Conservation (phyloP, 2,888 invertebrate species). For the Ochropleura plecta region DNA sequence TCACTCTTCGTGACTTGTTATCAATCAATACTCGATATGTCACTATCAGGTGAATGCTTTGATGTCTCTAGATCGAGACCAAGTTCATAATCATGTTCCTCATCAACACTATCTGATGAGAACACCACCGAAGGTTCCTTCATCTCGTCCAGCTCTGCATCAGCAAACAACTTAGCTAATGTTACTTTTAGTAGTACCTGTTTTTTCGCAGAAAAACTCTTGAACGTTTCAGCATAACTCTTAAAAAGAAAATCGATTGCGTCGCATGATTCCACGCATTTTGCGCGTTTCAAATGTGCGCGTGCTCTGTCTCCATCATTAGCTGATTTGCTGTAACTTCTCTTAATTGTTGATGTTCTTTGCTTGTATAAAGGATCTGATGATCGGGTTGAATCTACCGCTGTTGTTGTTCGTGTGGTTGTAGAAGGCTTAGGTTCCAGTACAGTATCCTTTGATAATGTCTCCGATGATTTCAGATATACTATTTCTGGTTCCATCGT, state of each 20-base stretch:
- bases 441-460: neutral
- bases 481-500: neutral
- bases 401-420: neutral
- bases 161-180: conserved; percentile 46
- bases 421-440: neutral
- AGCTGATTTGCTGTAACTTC: neutral
- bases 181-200: conserved; percentile 42
- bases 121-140: conserved; percentile 3
- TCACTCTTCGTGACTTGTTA: neutral
- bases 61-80: conserved; percentile 2
- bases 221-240: conserved; percentile 52
- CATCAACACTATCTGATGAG: neutral
- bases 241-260: conserved; percentile 46
- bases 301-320: conserved; percentile 6
- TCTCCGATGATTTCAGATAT: neutral
- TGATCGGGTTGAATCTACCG: neutral
- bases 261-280: neutral
- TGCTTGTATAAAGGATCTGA: neutral
- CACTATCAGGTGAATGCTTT: conserved; percentile 16
- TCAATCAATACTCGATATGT: conserved; percentile 15
- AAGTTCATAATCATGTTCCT: neutral
- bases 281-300: neutral
- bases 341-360: conserved; percentile 10
- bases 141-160: conserved; percentile 46
- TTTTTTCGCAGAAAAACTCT: conserved; percentile 32